Conservation (phyloP, 2,113 vertebrate species). For the Rhagologus leucostigma region DNA sequence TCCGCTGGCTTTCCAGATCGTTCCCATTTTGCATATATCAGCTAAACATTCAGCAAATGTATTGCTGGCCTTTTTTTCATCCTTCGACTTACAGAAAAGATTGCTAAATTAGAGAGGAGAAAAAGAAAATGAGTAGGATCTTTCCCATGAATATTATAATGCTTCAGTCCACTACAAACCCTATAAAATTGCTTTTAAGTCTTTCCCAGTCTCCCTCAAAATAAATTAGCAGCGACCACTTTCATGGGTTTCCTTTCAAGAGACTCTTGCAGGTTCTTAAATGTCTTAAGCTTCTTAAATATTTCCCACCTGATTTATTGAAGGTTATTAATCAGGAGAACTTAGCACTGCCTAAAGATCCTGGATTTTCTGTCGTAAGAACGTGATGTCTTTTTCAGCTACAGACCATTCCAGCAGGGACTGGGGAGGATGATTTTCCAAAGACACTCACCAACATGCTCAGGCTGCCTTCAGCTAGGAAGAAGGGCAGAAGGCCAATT, state of each 20-base stretch:
- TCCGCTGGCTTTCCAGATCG: not conserved
- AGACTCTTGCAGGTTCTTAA: not conserved
- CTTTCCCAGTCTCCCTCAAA: not conserved
- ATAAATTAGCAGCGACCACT: not conserved
- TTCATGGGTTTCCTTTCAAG: not conserved
- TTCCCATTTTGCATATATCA: conserved; percentile 46
- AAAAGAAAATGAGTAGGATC: not conserved
- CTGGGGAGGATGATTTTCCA: not conserved
- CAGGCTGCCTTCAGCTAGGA: not conserved
- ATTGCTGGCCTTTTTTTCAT: conserved; percentile 3
- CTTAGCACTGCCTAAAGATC: not conserved
- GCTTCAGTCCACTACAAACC: not conserved
- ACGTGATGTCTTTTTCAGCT: not conserved
- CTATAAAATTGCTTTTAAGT: not conserved
- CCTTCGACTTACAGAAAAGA: not conserved
- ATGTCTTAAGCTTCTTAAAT: not conserved
- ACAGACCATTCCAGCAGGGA: not conserved
- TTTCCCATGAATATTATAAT: not conserved
- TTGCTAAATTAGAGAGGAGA: not conserved
- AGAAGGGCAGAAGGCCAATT: not conserved
- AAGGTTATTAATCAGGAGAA: not conserved
- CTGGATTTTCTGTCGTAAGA: not conserved
- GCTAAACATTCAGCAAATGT: conserved; percentile 59
- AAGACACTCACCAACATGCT: not conserved
- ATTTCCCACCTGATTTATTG: not conserved